Evolutionary conservation across 2,113 vertebrate genomes (phyloP), one percentile per base, ranked within the genome.

Genomic region (Semnornis frantzii): DNA sequence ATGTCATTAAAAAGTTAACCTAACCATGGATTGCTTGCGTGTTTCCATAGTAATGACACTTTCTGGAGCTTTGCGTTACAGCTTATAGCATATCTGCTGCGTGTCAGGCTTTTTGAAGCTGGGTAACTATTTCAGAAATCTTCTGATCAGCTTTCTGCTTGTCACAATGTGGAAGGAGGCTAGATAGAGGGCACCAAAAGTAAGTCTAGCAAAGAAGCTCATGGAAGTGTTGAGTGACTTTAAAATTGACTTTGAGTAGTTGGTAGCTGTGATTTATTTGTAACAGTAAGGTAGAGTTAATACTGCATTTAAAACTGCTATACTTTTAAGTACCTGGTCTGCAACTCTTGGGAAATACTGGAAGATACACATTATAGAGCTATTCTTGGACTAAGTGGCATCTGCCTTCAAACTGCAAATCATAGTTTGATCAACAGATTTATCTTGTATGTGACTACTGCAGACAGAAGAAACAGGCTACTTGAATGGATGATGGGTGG

Each of bases 1-100:
- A 3, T 78, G 85, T 82, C 64, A 78, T 89, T 90, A 89, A 85
- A 85, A 77, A 94, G 57, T 72, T 81, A 79, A 52, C 44, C 82
- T 81, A 80, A 74, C 68, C 5, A 13, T 71, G 65, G 75, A 68
- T 82, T 91, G 73, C 74, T 87, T 85, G 71, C 64, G 42, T 70
- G 65, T 94, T 96, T 94, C 94, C 76, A 74, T 80, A 93, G 91
- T 78, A 95, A 83, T 94, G 76, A 74, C 64, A 90, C 85, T 93
- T 92, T 73, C 37, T 79, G 66, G 71, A 91, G 75, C 75, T 85
- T 92, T 87, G 10, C 64, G 39, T 84, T 93, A 63, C 44, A 15
- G 8, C 77, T 89, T 59, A 28, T 66, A 82, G 71, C 48, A 13
- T 87, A 77, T 64, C 82, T 92, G 63, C 90, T 93, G 72, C 70